Base-by-base conservation (phyloP, 2,113 vertebrate genomes). In the Polypterus senegalus region DNA sequence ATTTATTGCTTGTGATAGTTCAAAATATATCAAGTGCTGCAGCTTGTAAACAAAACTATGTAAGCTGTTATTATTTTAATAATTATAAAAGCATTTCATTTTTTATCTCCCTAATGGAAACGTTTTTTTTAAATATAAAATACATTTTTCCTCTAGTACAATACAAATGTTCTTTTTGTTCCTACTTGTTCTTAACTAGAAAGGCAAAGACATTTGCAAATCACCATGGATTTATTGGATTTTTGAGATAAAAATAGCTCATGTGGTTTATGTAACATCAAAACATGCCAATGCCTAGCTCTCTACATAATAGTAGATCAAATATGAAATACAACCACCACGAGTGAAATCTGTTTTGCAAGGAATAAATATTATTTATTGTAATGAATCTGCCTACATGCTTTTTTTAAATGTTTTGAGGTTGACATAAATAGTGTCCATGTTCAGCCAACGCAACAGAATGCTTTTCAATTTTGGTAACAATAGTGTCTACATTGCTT, bases 221-320 rank as follows among this genome's bases (percentile, higher is more conserved):
- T 72, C 65, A 73, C 70, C 61, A 63, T 65, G 65, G 69, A 73
- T 77, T 75, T 75, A 73, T 73, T 67, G 69, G 65, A 63, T 70
- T 71, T 67, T 53, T 51, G 54, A 60, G 69, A 71, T 67, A 66
- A 71, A 72, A 71, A 67, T 69, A 71, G 67, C 65, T 53, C n/a
- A 53, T 45, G 61, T 47, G 60, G 59, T 70, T 75, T 71, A 72
- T 65, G 58, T 63, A 71, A 71, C 64, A 67, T 61, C 61, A 67
- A 60, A 46, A 63, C 54, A 67, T 63, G 61, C 64, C 63, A 68
- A 64, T 62, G 47, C 48, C 65, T 69, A 54, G 54, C 59, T 59
- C 48, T 60, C 45, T 46, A 49, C 63, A 61, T 57, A 66, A 62
- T 54, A 61, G 64, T 51, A 60, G 57, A 63, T 61, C 60, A 59